Conservation (phyloP, 2,113 vertebrate genomes). For the Trinectes maculatus region DNA sequence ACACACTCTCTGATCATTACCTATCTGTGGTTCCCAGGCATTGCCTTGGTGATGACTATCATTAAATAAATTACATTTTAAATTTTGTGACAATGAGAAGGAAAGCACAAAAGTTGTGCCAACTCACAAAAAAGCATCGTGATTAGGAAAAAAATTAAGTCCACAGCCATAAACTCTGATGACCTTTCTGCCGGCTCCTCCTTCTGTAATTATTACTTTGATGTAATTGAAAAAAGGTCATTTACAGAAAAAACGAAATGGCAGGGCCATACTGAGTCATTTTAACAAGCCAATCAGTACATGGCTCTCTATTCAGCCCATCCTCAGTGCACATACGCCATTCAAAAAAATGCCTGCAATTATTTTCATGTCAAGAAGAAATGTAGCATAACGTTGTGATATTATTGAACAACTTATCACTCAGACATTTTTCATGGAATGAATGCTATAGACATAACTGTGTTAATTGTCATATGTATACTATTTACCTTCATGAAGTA, state of each 20-base stretch:
- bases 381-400: constrained; percentile 17
- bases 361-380: constrained; percentile 46
- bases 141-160: constrained; percentile 24
- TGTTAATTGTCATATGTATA: constrained; percentile 9
- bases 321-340: constrained; percentile 19
- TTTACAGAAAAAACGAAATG: constrained; percentile 47
- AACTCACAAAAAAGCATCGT: constrained; percentile 17
- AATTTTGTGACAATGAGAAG: constrained; percentile 16
- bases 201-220: constrained; percentile 33
- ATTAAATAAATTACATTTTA: constrained; percentile 49
- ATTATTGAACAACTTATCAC: constrained; percentile 37
- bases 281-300: constrained; percentile 22
- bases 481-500: too few species aligned
- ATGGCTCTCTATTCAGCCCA: constrained; percentile 10
- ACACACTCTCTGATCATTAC: neutral
- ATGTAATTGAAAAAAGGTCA: constrained; percentile 34
- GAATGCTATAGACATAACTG: neutral
- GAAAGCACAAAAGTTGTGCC: constrained; percentile 12
- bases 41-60: constrained; percentile 34
- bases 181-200: constrained; percentile 38
- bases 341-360: constrained; percentile 43
- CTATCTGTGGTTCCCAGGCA: neutral
- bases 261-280: constrained; percentile 19
- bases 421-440: constrained; percentile 13
- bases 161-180: neutral